phyloP scores from a whole-genome alignment of 2,113 vertebrate genomes.

The Dendrocopos noguchii region DNA sequence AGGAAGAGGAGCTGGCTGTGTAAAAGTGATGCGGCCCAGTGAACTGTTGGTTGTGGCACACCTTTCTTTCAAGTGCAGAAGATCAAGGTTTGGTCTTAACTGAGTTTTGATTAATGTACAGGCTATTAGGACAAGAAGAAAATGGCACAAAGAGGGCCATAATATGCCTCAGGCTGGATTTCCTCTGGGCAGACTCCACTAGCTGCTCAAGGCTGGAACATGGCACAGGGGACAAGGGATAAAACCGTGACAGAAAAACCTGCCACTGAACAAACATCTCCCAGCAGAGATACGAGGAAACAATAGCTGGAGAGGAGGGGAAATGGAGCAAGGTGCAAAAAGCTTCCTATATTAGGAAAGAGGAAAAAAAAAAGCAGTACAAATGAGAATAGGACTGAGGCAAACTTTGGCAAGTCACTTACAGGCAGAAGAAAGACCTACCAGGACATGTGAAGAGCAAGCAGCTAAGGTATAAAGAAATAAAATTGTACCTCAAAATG shows the following conservation, averaged over 20 bases:
- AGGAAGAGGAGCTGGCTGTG: not conserved
- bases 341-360: not conserved
- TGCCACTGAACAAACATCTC: not conserved
- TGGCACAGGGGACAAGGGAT: accelerated
- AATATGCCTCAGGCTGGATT: not conserved
- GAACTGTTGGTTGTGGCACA: not conserved
- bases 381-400: not conserved
- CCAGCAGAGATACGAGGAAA: not conserved
- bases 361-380: not conserved
- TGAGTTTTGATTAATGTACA: not conserved
- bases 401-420: not conserved
- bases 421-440: not conserved
- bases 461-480: not conserved
- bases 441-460: not conserved
- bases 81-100: not conserved
- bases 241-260: not conserved
- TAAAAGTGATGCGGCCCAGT: not conserved
- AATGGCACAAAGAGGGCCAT: not conserved
- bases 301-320: not conserved
- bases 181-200: not conserved
- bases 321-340: not conserved
- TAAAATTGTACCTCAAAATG: not conserved
- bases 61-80: not conserved
- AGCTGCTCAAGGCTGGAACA: not conserved
- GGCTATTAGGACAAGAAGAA: not conserved